A percentile compares a stretch with the other conserved stretches of the same genome.
Conservation (phyloP, 2,888 invertebrate genomes). For the Drosophila neonasuta region DNA sequence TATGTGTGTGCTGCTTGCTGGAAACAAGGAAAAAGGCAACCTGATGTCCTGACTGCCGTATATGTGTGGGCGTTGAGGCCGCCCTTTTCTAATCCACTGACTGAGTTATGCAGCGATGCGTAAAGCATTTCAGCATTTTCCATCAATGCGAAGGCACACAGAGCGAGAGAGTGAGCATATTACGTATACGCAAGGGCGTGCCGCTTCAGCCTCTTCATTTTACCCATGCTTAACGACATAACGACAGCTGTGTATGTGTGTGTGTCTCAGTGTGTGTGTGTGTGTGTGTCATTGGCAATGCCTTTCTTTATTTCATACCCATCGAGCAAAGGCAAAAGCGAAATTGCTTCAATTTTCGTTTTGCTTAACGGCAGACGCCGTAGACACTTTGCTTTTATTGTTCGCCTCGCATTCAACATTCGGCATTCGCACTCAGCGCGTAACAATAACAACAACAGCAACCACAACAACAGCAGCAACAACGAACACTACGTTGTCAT, state of each 20-base stretch:
- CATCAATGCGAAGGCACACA: constrained; percentile 60
- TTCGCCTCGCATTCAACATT: constrained; percentile 54
- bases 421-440: constrained; percentile 5
- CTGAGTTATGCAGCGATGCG: constrained; percentile 77
- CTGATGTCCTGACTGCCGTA: constrained; percentile 38
- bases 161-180: constrained; percentile 52
- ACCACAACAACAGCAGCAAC: constrained; percentile 22
- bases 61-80: constrained; percentile 39
- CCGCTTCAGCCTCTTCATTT: constrained; percentile 74
- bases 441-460: constrained; percentile 10
- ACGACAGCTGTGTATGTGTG: constrained; percentile 45
- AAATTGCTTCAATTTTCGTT: constrained; percentile 79
- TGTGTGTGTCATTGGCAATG: constrained; percentile 55
- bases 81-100: constrained; percentile 78
- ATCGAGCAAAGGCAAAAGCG: constrained; percentile 49
- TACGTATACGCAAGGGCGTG: constrained; percentile 74
- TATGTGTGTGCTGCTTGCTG: constrained; percentile 23
- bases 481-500: constrained; percentile 62
- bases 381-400: constrained; percentile 79
- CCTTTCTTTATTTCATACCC: constrained; percentile 56
- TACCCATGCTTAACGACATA: constrained; percentile 71
- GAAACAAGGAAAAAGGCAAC: constrained; percentile 20
- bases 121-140: constrained; percentile 78
- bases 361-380: constrained; percentile 70
- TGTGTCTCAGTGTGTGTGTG: constrained; percentile 16